Percentiles rank a stretch among this genome's conserved stretches.
Conservation (phyloP, 35 echinoderm and acorn worm genomes). For the Lytechinus pictus region DNA sequence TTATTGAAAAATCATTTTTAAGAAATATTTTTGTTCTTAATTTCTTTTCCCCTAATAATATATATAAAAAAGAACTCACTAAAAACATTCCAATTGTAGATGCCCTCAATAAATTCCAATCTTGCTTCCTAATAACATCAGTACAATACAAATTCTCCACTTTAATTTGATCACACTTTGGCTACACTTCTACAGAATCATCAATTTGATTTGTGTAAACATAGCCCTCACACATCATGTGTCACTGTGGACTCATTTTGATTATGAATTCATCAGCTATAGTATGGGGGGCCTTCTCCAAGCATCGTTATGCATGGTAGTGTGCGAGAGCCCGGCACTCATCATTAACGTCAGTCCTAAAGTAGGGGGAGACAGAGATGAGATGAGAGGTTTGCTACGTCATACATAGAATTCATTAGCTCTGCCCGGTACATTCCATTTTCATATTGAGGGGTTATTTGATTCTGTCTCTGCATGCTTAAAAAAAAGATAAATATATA, state of each 20-base stretch:
- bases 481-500: no score
- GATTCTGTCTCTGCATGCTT: no score
- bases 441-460: neutral
- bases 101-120: no score
- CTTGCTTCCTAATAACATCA: neutral
- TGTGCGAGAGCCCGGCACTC: neutral
- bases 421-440: neutral
- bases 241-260: neutral
- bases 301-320: neutral
- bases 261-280: neutral
- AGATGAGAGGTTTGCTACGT: neutral
- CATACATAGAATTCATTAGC: constrained; percentile 29
- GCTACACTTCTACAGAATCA: neutral
- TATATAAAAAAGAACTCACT: no score
- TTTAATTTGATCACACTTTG: neutral
- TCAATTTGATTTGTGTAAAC: neutral
- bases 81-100: no score
- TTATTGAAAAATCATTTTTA: no score
- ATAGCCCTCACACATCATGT: neutral
- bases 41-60: no score
- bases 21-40: neutral
- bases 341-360: neutral
- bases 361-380: neutral
- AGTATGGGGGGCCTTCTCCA: neutral
- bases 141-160: neutral